Evolutionary conservation across 37 sponge, comb jelly and placozoan species (phyloP).

Genomic region (Geodia barretti): DNA sequence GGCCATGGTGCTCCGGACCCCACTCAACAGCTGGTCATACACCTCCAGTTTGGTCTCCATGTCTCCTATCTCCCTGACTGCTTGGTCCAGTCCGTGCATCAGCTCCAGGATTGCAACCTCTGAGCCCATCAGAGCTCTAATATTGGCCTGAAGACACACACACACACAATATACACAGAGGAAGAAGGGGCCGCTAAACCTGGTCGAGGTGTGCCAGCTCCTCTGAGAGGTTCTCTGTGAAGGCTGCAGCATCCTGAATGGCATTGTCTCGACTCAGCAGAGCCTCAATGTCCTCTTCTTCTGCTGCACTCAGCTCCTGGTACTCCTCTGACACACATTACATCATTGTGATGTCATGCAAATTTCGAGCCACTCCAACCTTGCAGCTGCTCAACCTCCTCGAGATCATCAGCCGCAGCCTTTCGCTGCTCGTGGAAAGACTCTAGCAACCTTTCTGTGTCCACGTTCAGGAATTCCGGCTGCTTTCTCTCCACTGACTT

Average conservation of each 20-base stretch:
- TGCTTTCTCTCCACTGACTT: slow-evolving; percentile 50
- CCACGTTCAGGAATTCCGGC: slow-evolving; percentile 65
- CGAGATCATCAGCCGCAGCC: background rate
- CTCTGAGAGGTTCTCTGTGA: slow-evolving; percentile 86
- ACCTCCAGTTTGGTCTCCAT: slow-evolving; percentile 56
- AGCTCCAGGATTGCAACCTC: slow-evolving; percentile 73
- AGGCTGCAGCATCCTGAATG: slow-evolving; percentile 77
- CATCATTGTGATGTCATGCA: background rate
- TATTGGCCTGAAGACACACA: slow-evolving; percentile 56
- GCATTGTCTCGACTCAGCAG: slow-evolving; percentile 56
- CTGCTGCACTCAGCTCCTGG: slow-evolving; percentile 82
- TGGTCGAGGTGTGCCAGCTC: slow-evolving; percentile 78
- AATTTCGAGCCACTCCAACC: slow-evolving; percentile 1
- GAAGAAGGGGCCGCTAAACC: background rate
- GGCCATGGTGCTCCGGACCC: slow-evolving; percentile 66
- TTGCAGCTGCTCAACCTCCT: background rate
- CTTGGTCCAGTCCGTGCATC: slow-evolving; percentile 64
- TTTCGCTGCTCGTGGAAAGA: slow-evolving; percentile 18
- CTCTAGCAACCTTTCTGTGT: slow-evolving; percentile 45
- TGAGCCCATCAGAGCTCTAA: slow-evolving; percentile 82
- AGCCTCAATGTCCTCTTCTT: slow-evolving; percentile 80
- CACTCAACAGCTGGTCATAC: slow-evolving; percentile 65
- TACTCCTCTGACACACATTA: slow-evolving; percentile 74
- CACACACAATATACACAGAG: background rate
- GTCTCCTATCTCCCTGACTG: slow-evolving; percentile 57